Percentiles rank a stretch among this genome's conserved stretches.
These are phyloP conservation scores for Macropus fuliginosus DNA, from an alignment of 2,797 vertebrate genomes.

Conservation along the genomic window DNA sequence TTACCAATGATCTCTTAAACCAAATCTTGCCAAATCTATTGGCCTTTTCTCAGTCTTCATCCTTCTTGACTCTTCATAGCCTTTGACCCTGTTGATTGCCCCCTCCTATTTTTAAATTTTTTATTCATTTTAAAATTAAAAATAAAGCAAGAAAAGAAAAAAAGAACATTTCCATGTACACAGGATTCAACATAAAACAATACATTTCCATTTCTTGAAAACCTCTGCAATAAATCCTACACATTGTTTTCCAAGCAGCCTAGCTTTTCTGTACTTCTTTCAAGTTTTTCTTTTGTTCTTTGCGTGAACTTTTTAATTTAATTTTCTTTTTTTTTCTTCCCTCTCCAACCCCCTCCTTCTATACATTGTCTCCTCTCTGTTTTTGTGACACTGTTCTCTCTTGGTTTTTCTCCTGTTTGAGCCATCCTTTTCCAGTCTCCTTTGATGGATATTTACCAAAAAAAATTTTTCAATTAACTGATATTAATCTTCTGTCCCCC, in stretches of 20 bases:
- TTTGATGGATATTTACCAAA: background rate
- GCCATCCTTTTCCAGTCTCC: background rate
- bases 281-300: background rate
- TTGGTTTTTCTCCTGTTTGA: background rate
- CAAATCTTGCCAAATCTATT: background rate
- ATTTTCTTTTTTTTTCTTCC: background rate
- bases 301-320: background rate
- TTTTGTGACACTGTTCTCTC: background rate
- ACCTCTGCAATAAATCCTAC: background rate
- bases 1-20: background rate
- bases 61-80: background rate
- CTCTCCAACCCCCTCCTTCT: background rate
- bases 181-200: background rate
- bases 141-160: background rate
- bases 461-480: background rate
- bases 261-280: background rate
- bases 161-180: background rate
- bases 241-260: background rate
- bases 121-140: background rate
- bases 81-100: background rate
- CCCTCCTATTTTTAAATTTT: background rate
- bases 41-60: background rate
- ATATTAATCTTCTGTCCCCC: background rate
- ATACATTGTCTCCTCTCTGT: background rate
- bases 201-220: background rate